A percentile compares a stretch with the other conserved stretches of the same genome.
Conservation (phyloP, 2,113 vertebrate genomes). For the Anguilla japonica region DNA sequence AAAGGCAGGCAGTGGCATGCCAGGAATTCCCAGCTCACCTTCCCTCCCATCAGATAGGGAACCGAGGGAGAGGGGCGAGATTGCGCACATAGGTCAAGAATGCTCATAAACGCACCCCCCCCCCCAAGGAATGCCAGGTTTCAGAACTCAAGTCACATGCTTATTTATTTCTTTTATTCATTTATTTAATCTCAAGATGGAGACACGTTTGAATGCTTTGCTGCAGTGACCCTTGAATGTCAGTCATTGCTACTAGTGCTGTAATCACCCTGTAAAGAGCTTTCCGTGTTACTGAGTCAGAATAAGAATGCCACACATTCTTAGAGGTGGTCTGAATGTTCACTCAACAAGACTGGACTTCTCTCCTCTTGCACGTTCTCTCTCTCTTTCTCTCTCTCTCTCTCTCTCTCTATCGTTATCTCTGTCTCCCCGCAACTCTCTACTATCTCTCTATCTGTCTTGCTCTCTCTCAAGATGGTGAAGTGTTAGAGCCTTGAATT, state of each 20-base stretch:
- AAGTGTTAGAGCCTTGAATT: slow-evolving; percentile 59
- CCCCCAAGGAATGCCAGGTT: not conserved
- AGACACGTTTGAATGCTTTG: too few relatives aligned
- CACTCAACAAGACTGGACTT: slow-evolving; percentile 53
- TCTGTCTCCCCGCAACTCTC: slow-evolving; percentile 25
- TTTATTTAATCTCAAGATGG: not conserved
- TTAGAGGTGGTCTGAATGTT: slow-evolving; percentile 43
- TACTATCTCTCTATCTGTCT: slow-evolving; percentile 24
- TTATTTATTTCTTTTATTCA: not conserved
- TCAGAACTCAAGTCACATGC: not conserved
- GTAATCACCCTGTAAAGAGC: not conserved
- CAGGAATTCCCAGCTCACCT: slow-evolving; percentile 63
- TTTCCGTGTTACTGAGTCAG: not conserved
- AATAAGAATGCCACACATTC: not conserved
- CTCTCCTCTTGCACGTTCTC: slow-evolving; percentile 34
- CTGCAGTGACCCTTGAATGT: too few relatives aligned
- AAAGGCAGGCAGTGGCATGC: slow-evolving; percentile 59
- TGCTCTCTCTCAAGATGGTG: slow-evolving; percentile 45
- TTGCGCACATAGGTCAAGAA: slow-evolving; percentile 4
- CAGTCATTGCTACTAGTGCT: not conserved
- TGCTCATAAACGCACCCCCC: not conserved
- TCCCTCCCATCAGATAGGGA: slow-evolving; percentile 60
- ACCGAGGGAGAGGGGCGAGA: slow-evolving; percentile 28
- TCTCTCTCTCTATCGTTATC: not conserved
- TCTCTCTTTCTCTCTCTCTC: slow-evolving; percentile 40